These are phyloP conservation scores for Amiota communis DNA, from an alignment of 2,888 invertebrate genomes.

Conservation along the genomic window DNA sequence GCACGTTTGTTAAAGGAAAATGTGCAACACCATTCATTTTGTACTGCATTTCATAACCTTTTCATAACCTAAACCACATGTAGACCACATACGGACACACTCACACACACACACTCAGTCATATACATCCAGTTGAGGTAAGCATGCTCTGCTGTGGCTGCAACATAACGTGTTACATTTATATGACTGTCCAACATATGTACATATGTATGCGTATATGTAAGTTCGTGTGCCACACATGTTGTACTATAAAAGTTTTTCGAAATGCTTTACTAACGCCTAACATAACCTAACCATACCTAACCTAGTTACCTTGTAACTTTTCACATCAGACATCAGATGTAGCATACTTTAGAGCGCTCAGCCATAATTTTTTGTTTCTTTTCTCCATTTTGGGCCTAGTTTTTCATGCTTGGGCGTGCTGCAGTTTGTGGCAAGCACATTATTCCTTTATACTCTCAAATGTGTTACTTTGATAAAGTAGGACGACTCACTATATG, in stretches of 20 bases:
- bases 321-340: background rate
- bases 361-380: too few relatives aligned
- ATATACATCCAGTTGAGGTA: background rate
- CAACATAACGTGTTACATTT: background rate
- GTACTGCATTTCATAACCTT: conserved; percentile 22
- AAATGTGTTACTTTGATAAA: too few relatives aligned
- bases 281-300: background rate
- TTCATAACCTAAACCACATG: background rate
- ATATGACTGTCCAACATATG: background rate
- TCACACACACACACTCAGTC: background rate
- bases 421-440: too few relatives aligned
- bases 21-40: background rate
- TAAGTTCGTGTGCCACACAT: background rate
- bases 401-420: too few relatives aligned
- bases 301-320: conserved; percentile 27
- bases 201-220: too few relatives aligned
- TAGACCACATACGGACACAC: background rate
- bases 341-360: conserved; percentile 6
- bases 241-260: background rate
- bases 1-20: conserved; percentile 26
- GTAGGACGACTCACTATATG: too few relatives aligned
- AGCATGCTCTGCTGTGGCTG: background rate
- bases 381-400: too few relatives aligned
- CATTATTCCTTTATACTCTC: too few relatives aligned
- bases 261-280: background rate